Base-by-base conservation (phyloP, 2,113 vertebrate genomes). In the Passer domesticus region DNA sequence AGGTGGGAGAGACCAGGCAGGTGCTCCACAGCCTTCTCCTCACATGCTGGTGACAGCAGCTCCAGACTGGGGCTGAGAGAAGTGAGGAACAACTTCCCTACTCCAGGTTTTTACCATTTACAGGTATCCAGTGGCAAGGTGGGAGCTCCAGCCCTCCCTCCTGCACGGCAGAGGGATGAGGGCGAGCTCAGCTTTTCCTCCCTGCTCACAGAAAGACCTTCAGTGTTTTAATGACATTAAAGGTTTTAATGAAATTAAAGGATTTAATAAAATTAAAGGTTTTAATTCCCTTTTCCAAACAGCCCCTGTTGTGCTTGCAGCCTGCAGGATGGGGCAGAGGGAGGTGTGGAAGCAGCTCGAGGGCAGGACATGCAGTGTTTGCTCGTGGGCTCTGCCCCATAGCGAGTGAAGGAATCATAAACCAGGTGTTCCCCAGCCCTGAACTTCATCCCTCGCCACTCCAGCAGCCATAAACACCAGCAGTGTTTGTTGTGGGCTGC, bases 31-130 rank as follows among this genome's bases (percentile, higher is more conserved):
- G 14, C 44, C 28, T 69, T 24, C 39, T 72, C 44, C 59, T 83
- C 37, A 35, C 0, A 0, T 4, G 7, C 8, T 5, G 12, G 46
- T 9, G 46, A 31, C 37, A 75, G 80, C 56, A 76, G 44, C 74
- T 70, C 70, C 43, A 44, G 33, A 7, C 16, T 8, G 35, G 56
- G 24, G 16, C 33, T 14, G 3, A 4, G 23, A 68, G 47, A 31
- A 53, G 25, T 1, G 1, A 75, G 47, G 14, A 31, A 19, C 4
- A 25, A 9, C n/a, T 1, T 11, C 28, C 28, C 55, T 6, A 0
- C 31, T 46, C 64, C 52, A 37, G 47, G 22, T 6, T 58, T 72
- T n/a, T 6, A 1, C 37, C 35, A 18, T 47, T 69, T 35, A 10
- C 41, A 49, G 44, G 31, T 15, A 33, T 23, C 70, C 24, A 15